A percentile compares a stretch with the other conserved stretches of the same genome.
Conservation (phyloP, 2,797 vertebrate genomes). For the Manis pentadactyla region DNA sequence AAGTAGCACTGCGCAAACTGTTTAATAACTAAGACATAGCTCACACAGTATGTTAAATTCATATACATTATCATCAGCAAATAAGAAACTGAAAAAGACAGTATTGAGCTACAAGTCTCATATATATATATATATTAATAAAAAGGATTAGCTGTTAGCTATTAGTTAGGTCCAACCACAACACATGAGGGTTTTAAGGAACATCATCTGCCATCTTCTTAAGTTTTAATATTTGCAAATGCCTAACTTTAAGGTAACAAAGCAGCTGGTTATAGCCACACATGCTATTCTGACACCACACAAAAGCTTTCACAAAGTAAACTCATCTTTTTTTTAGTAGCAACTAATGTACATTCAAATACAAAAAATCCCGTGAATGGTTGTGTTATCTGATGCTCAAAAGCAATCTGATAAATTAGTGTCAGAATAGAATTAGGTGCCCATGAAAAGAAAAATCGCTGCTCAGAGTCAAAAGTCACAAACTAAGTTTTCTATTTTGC, state of each 20-base stretch:
- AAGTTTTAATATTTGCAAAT: slow-evolving; percentile 83
- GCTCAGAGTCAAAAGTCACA: slow-evolving; percentile 77
- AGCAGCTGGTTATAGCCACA: slow-evolving; percentile 86
- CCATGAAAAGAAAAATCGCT: slow-evolving; percentile 77
- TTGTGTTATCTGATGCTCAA: slow-evolving; percentile 86
- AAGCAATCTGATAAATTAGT: slow-evolving; percentile 84
- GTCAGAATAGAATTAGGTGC: slow-evolving; percentile 82
- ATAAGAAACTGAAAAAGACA: slow-evolving; percentile 83
- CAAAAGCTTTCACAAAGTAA: slow-evolving; percentile 85
- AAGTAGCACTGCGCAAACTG: slow-evolving; percentile 88
- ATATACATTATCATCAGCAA: slow-evolving; percentile 86
- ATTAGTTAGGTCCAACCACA: slow-evolving; percentile 79
- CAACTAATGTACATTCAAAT: slow-evolving; percentile 86
- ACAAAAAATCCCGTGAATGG: slow-evolving; percentile 85
- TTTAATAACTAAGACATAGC: slow-evolving; percentile 85
- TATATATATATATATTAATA: background rate
- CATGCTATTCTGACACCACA: slow-evolving; percentile 85
- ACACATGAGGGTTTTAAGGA: slow-evolving; percentile 75
- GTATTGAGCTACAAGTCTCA: slow-evolving; percentile 81
- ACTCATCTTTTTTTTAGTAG: slow-evolving; percentile 85
- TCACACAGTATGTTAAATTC: slow-evolving; percentile 83
- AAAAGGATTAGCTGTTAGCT: background rate
- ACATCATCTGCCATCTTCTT: slow-evolving; percentile 71
- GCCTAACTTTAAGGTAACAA: slow-evolving; percentile 83
- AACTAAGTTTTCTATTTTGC: slow-evolving; percentile 80